A percentile compares a stretch with the other conserved stretches of the same genome.
phyloP scores from a whole-genome alignment of 2,888 invertebrate genomes.

The Morpho helenor region DNA sequence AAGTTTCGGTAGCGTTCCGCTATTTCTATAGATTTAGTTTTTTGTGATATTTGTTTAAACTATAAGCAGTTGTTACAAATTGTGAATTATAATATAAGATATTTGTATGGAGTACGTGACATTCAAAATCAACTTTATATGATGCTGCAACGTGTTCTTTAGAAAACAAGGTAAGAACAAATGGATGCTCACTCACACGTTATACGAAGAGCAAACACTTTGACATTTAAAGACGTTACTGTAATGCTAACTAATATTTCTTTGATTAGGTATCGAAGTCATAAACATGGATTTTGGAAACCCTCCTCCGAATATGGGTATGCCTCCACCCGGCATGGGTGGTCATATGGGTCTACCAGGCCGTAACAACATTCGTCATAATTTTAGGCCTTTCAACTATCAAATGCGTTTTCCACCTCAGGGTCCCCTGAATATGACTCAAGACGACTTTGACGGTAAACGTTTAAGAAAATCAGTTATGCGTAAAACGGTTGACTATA shows the following conservation, averaged over 20 bases:
- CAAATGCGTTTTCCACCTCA: conserved; percentile 75
- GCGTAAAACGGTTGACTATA: conserved; percentile 98
- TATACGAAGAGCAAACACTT: conserved; percentile 9
- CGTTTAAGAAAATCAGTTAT: conserved; percentile 96
- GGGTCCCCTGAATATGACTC: conserved; percentile 84
- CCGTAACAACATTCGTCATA: conserved; percentile 70
- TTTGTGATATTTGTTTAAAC: conserved; percentile 34
- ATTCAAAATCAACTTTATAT: conserved; percentile 46
- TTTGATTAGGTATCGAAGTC: conserved; percentile 71
- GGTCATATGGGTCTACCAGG: conserved; percentile 53
- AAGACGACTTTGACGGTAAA: conserved; percentile 97
- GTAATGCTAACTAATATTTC: conserved; percentile 54
- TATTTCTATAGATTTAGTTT: conserved; percentile 41
- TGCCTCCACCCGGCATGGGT: conserved; percentile 62
- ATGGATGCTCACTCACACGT: conserved; percentile 8
- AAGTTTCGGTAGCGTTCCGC: conserved; percentile 54
- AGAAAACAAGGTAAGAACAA: conserved; percentile 56
- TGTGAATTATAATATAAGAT: not conserved
- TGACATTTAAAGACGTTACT: conserved; percentile 19
- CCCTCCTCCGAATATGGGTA: conserved; percentile 66
- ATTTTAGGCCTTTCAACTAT: conserved; percentile 71
- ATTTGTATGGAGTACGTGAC: conserved; percentile 9
- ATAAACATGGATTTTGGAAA: conserved; percentile 72
- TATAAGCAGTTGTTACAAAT: conserved; percentile 11
- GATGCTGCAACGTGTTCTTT: conserved; percentile 58